Conservation (phyloP, 1,140 invertebrate species). For the Paramacrobiotus metropolitanus region DNA sequence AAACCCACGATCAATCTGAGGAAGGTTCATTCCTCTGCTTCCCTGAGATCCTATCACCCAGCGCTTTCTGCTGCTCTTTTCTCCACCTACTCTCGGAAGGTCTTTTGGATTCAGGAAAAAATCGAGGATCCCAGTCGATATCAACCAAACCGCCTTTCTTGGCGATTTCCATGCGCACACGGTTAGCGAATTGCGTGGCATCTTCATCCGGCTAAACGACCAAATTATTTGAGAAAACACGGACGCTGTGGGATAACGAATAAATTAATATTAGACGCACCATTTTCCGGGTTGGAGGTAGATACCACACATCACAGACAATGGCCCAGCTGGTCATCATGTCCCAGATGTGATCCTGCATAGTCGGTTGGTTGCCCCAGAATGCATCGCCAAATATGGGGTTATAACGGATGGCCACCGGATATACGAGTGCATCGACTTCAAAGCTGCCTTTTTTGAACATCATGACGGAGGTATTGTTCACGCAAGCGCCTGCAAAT, state of each 20-base stretch:
- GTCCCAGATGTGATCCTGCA: constrained; percentile 80
- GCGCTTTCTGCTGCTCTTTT: not conserved
- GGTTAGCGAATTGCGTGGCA: constrained; percentile 78
- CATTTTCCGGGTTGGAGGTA: constrained; percentile 60
- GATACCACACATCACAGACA: constrained; percentile 95
- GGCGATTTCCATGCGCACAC: constrained; percentile 78
- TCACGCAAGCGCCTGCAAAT: constrained; percentile 55
- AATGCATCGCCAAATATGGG: constrained; percentile 94
- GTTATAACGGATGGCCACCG: constrained; percentile 87
- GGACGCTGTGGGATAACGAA: too few relatives aligned
- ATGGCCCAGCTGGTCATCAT: constrained; percentile 99
- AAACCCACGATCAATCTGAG: too few relatives aligned
- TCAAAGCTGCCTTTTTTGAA: constrained; percentile 99
- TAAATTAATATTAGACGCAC: not conserved
- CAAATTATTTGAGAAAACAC: too few relatives aligned
- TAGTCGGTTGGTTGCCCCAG: constrained; percentile 87
- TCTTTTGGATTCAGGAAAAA: not conserved
- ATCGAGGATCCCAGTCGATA: constrained; percentile 45
- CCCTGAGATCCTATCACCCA: not conserved
- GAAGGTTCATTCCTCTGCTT: too few relatives aligned
- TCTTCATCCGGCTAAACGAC: constrained; percentile 41
- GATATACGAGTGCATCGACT: constrained; percentile 80
- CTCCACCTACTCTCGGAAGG: not conserved
- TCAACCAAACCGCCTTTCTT: constrained; percentile 78
- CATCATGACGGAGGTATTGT: constrained; percentile 99